Evolutionary conservation across 2,113 vertebrate species (phyloP).

Genomic region (Stigmatopora nigra): DNA sequence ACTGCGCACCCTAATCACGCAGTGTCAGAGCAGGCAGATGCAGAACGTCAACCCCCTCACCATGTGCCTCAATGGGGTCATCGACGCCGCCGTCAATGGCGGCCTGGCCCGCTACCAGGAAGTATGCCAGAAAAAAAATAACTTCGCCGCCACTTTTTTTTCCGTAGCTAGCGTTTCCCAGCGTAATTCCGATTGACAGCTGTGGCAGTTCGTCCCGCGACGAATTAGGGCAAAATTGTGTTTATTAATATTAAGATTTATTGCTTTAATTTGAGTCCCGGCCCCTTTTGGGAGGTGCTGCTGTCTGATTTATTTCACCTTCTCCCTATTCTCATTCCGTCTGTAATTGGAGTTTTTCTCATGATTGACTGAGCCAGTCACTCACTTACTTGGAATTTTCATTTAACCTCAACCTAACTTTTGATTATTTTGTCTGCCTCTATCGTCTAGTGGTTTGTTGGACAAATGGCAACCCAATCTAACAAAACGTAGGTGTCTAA

Average conservation of each 20-base stretch:
- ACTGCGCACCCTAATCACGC: constrained; percentile 86
- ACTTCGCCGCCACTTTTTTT: too few species aligned
- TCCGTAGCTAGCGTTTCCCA: constrained; percentile 15
- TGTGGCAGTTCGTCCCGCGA: constrained; percentile 28
- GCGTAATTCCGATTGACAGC: constrained; percentile 47
- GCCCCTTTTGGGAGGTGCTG: constrained; percentile 39
- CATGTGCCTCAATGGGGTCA: constrained; percentile 98
- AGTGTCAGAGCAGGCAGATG: constrained; percentile 94
- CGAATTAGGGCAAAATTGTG: constrained; percentile 48
- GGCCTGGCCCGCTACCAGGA: constrained; percentile 96
- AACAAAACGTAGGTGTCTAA: neutral
- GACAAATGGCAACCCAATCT: too few species aligned
- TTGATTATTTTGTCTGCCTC: constrained; percentile 40
- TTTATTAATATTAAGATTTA: constrained; percentile 64
- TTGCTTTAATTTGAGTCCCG: constrained; percentile 47
- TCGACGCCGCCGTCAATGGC: constrained; percentile 96
- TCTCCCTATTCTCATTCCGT: constrained; percentile 36
- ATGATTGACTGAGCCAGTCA: constrained; percentile 55
- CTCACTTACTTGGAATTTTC: constrained; percentile 38
- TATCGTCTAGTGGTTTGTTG: neutral
- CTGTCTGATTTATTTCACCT: constrained; percentile 52
- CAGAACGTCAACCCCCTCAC: constrained; percentile 97
- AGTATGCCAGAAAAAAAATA: constrained; percentile 67
- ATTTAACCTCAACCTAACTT: constrained; percentile 32
- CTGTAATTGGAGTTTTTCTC: constrained; percentile 63